A percentile compares a stretch with the other conserved stretches of the same genome.
Conservation (phyloP, 2,888 invertebrate genomes). For the Diloba caeruleocephala region DNA sequence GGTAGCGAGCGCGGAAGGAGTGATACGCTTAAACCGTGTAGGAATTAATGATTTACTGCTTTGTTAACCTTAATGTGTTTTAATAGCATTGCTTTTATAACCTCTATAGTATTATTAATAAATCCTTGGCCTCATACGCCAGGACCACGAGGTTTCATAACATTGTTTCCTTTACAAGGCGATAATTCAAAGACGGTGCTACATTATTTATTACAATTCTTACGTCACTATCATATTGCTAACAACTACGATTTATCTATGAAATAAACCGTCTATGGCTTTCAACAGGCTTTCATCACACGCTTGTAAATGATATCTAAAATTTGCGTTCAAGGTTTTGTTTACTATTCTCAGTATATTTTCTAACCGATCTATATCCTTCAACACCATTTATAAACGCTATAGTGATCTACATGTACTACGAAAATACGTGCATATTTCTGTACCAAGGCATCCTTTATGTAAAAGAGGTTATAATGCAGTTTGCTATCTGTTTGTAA, state of each 20-base stretch:
- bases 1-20: too few species aligned
- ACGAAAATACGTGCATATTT: not conserved
- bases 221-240: not conserved
- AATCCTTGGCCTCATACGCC: slow-evolving; percentile 17
- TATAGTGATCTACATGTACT: slow-evolving; percentile 2
- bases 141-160: slow-evolving; percentile 4
- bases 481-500: not conserved
- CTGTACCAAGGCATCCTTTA: too few species aligned
- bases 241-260: slow-evolving; percentile 2
- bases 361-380: slow-evolving; percentile 6
- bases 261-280: slow-evolving; percentile 9
- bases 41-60: slow-evolving; percentile 29
- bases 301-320: slow-evolving; percentile 31
- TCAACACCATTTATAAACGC: slow-evolving; percentile 10
- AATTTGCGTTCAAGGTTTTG: slow-evolving; percentile 24
- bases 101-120: slow-evolving; percentile 6
- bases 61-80: not conserved
- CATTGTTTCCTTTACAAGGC: slow-evolving; percentile 36
- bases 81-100: not conserved
- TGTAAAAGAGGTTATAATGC: not conserved
- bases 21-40: slow-evolving; percentile 2
- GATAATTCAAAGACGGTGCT: slow-evolving; percentile 11
- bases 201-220: not conserved
- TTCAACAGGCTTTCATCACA: slow-evolving; percentile 22
- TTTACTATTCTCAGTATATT: slow-evolving; percentile 16